These are phyloP conservation scores for Electrona antarctica DNA, from an alignment of 2,113 vertebrate genomes.

Conservation along the genomic window DNA sequence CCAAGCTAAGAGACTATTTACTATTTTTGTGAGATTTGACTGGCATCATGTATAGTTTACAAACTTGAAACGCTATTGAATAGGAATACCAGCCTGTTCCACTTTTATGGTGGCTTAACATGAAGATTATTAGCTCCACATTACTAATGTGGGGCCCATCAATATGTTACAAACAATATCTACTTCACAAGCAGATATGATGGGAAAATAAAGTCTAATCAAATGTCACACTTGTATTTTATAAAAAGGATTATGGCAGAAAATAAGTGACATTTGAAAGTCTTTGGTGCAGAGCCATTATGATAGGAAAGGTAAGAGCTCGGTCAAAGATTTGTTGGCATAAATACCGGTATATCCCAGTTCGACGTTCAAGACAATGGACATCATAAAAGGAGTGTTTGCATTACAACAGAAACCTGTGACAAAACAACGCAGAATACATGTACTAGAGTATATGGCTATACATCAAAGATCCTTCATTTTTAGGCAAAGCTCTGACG, in stretches of 20 bases:
- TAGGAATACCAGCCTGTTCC: not conserved
- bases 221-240: conserved; percentile 19
- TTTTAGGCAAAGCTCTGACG: conserved; percentile 13
- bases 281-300: conserved; percentile 66
- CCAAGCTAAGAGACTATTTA: conserved; percentile 30
- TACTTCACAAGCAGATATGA: conserved; percentile 19
- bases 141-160: not conserved
- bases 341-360: conserved; percentile 2
- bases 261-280: conserved; percentile 21
- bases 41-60: conserved; percentile 11
- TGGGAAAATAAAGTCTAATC: conserved; percentile 11
- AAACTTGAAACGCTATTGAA: conserved; percentile 16
- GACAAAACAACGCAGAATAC: conserved; percentile 29
- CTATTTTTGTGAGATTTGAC: conserved; percentile 25
- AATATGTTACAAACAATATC: not conserved
- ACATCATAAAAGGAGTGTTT: conserved; percentile 34
- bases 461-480: conserved; percentile 59
- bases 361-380: conserved; percentile 17
- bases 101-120: not conserved
- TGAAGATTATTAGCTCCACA: not conserved
- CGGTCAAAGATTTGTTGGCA: conserved; percentile 36
- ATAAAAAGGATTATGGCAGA: conserved; percentile 2
- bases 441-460: conserved; percentile 50
- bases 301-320: conserved; percentile 32
- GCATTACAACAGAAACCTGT: conserved; percentile 36